Evolutionary conservation across 2,797 vertebrate species (phyloP), one percentile per base, ranked within the genome.

Genomic region (Phoxinus dragarum): DNA sequence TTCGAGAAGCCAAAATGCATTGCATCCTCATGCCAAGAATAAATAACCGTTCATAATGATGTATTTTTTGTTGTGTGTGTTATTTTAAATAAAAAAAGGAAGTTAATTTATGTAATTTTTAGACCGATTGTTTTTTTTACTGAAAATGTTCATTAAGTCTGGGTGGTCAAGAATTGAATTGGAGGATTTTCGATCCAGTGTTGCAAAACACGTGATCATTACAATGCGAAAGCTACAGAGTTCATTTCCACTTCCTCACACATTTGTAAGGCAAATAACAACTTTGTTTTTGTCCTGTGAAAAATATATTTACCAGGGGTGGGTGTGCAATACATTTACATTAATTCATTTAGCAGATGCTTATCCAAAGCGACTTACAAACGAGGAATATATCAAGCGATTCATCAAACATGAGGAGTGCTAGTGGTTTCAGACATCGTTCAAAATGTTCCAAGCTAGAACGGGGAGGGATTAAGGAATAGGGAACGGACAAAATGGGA

Each of bases 181-280:
- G 5, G 52, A 11, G 9, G n/a, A 6, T 27, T 64, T 27, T 14
- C 14, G 11, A 31, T 6, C 10, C 2, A 54, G 31, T 7, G 17
- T 54, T 54, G 10, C 4, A 64, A 27, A 6, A 36, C 34, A 3
- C 6, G 52, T 73, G 9, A 21, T 52, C 21, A 52, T 74, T 21
- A 34, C 72, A 52, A 21, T 1, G 36, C 23, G n/a, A 75, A 75
- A 52, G 5, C 6, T 64, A 12, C 8, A 8, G 12, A 64, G 56
- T 31, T 79, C 14, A 64, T 79, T 64, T 79, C 40, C 59, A 42
- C 21, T 27, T 42, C 2, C 52, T n/a, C 6, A 6, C 54, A 61
- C 27, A 11, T 79, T 79, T 79, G 38, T 21, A 34, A 64, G 10
- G 31, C 77, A 66, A 80, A 80, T 47, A 27, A 19, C 16, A 44